A percentile compares a stretch with the other conserved stretches of the same genome.
Evolutionary conservation across 1,140 invertebrate species (phyloP).

Genomic region (Nilaparvata lugens): DNA sequence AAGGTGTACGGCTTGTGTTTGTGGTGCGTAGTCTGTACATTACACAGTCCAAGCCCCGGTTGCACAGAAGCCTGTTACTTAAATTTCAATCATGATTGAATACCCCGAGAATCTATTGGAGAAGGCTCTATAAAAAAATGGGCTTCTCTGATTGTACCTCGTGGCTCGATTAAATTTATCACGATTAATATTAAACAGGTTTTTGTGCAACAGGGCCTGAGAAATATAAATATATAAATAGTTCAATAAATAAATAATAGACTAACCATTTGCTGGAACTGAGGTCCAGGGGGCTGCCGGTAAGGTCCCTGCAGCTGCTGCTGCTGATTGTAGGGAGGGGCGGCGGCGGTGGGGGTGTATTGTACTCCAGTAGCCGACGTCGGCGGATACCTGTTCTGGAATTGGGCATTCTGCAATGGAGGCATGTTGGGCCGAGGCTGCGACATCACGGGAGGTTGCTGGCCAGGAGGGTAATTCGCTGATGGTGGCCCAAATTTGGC

Average conservation of each 20-base stretch:
- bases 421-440: background rate
- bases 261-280: conserved; percentile 15
- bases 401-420: background rate
- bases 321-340: background rate
- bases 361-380: background rate
- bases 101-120: no score
- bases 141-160: no score
- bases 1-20: no score
- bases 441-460: no score
- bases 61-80: no score
- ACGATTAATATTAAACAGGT: conserved; percentile 1
- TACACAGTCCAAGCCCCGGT: no score
- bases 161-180: no score
- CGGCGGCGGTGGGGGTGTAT: background rate
- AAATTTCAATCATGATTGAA: no score
- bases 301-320: background rate
- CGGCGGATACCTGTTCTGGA: background rate
- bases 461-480: no score
- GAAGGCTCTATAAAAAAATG: no score
- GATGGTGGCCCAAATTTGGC: no score
- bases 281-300: background rate
- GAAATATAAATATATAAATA: background rate
- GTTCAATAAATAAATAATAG: background rate
- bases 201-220: background rate
- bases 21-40: no score